Evolutionary conservation across 2,797 vertebrate species (phyloP), one percentile per base, ranked within the genome.

Genomic region (Propithecus perrieri): DNA sequence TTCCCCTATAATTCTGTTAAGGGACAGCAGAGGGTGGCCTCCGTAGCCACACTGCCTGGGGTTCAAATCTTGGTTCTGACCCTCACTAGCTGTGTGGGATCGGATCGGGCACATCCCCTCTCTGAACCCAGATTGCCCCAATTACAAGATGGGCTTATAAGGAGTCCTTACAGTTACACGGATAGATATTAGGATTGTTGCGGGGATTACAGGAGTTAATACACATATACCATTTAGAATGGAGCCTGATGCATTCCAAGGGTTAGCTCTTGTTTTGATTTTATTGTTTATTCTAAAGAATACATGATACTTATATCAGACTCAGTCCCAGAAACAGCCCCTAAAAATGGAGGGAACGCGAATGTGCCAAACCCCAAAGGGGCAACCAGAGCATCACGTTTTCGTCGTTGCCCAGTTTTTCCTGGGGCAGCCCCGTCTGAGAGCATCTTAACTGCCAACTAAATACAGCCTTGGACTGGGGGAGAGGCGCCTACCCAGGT

Each of bases 231-330:
- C 46, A 48, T 50, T 72, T 76, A 57, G 67, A 89, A 28, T 8
- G 12, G 53, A 28, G 11, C 17, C 65, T 28, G 15, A 67, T 38
- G 38, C 20, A 59, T 76, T 65, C 59, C 69, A 79, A 83, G 41
- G 2, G 18, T 24, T 69, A 43, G 72, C 35, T 41, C 20, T 71
- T 35, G 5, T 24, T 93, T 79, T 46, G 18, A 43, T 65, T 78
- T 69, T 74, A 22, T 84, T 92, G 38, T 69, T 87, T 90, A 88
- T 46, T 93, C 50, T 69, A 90, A 91, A 67, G 26, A 69, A 22
- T 24, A 28, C 4, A 28, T 43, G n/a, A 38, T 53, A 35, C 24
- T 24, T n/a, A 20, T 11, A 63, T 55, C 50, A 88, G 35, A 6
- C 6, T 89, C 71, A 20, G 43, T 87, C 75, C 59, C 75, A 35